Conservation (phyloP, 2,888 invertebrate species). For the Osmoderma eremita region DNA sequence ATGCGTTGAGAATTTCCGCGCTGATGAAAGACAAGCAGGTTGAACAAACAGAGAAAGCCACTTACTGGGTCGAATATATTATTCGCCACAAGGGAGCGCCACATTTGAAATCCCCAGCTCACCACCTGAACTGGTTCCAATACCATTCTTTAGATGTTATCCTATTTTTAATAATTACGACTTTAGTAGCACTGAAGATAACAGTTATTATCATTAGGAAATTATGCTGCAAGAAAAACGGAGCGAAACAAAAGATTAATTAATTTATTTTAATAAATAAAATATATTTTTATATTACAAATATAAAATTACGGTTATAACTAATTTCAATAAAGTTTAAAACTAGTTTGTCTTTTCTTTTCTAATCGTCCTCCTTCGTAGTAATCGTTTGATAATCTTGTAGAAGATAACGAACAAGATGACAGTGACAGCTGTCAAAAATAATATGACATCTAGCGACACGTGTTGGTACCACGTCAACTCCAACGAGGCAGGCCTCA, state of each 20-base stretch:
- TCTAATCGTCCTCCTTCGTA: neutral
- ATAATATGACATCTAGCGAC: conserved; percentile 24
- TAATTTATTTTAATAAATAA: conserved; percentile 1
- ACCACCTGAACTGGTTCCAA: conserved; percentile 48
- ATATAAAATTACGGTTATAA: neutral
- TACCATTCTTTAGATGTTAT: conserved; percentile 47
- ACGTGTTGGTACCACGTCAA: conserved; percentile 25
- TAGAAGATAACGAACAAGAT: conserved; percentile 9
- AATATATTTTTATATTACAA: neutral
- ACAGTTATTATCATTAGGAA: conserved; percentile 14
- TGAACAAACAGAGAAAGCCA: conserved; percentile 46
- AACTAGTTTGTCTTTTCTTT: conserved; percentile 7
- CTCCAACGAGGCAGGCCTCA: conserved; percentile 11
- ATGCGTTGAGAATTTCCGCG: conserved; percentile 38
- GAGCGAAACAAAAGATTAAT: conserved; percentile 21
- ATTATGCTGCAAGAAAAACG: conserved; percentile 1
- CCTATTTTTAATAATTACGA: conserved; percentile 19
- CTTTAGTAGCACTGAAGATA: neutral
- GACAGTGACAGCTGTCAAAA: conserved; percentile 13
- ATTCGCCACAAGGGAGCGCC: conserved; percentile 47
- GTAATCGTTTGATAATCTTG: conserved; percentile 8
- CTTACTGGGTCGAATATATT: conserved; percentile 50
- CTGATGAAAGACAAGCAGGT: conserved; percentile 45
- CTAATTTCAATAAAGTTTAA: neutral
- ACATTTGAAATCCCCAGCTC: conserved; percentile 45